Conservation (phyloP, 1,140 invertebrate genomes). For the Camponotus floridanus region DNA sequence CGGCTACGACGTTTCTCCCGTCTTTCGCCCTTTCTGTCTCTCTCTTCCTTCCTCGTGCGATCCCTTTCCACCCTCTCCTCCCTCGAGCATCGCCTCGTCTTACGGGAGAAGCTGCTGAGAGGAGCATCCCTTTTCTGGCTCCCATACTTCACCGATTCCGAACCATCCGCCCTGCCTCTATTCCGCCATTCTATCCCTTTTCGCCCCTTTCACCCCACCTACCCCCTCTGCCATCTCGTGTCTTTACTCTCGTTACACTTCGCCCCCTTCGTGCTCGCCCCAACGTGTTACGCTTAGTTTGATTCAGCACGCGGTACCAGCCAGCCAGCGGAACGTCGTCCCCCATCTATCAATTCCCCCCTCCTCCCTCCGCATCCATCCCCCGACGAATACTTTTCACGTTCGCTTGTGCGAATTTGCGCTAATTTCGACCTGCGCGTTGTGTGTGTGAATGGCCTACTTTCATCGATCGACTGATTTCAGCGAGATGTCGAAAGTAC, state of each 20-base stretch:
- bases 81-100: slow-evolving; percentile 49
- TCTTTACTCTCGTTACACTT: slow-evolving; percentile 61
- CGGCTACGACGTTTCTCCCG: slow-evolving; percentile 12
- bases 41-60: slow-evolving; percentile 6
- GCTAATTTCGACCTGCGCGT: slow-evolving; percentile 59
- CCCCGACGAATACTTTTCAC: slow-evolving; percentile 59
- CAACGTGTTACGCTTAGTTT: slow-evolving; percentile 76
- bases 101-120: slow-evolving; percentile 61
- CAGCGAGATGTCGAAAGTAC: background rate
- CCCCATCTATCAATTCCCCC: background rate
- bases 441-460: slow-evolving; percentile 6
- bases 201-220: slow-evolving; percentile 59
- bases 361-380: background rate
- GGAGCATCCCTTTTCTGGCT: slow-evolving; percentile 71
- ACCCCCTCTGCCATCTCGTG: slow-evolving; percentile 26
- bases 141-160: slow-evolving; percentile 65
- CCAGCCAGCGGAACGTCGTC: slow-evolving; percentile 31
- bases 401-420: slow-evolving; percentile 60
- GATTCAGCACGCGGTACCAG: slow-evolving; percentile 75
- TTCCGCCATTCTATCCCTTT: slow-evolving; percentile 48
- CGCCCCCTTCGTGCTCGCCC: slow-evolving; percentile 52
- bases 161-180: slow-evolving; percentile 15
- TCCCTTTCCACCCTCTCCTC: slow-evolving; percentile 13
- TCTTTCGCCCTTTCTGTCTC: slow-evolving; percentile 11
- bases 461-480: slow-evolving; percentile 43